Base-by-base conservation (phyloP, 2,888 invertebrate genomes). In the Oscheius sp. region DNA sequence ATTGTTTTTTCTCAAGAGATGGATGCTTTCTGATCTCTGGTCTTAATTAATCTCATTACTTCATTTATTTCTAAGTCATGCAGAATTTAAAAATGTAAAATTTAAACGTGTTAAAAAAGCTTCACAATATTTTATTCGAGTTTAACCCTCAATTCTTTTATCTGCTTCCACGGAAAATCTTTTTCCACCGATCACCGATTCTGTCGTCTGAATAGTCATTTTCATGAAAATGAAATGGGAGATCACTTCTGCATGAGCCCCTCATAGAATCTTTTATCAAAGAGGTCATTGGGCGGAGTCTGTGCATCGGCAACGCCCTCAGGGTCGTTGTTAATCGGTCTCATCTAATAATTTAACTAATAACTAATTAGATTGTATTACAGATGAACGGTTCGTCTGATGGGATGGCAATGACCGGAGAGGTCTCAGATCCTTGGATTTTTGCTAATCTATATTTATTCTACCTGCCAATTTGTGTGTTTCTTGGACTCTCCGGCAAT, bases 401-500 rank as follows among this genome's bases (percentile, higher is more conserved):
- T 24, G 59, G 59, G 12, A 59, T 26, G 32, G 4, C 22, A 32
- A 17, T 24, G 5, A 20, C 24, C 12, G 24, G 20, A 22, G 17
- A 32, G 22, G 22, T 8, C 8, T 44, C 59, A 5, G 28, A 59
- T 32, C 45, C 56, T 2, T 49, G 44, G 57, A 41, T 64, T 9
- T 64, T 51, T 38, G 64, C 64, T 14, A 74, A 77, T 22, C 70
- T 82, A 62, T 83, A 83, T 71, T 72, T 80, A 28, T 76, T 78
- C 54, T 83, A 81, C 72, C 78, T 83, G 80, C 82, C 82, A 17
- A 69, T 83, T 44, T 83, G 82, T 64, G 79, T 78, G 20, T 67
- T 81, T n/a, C 73, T 83, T 22, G 83, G 83, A 0, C 69, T 83
- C 33, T 80, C 80, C n/a, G 83, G 83, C 32, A 83, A 83, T 69